Evolutionary conservation across 2,888 invertebrate genomes (phyloP).

Genomic region (Boloria euphrosyne): DNA sequence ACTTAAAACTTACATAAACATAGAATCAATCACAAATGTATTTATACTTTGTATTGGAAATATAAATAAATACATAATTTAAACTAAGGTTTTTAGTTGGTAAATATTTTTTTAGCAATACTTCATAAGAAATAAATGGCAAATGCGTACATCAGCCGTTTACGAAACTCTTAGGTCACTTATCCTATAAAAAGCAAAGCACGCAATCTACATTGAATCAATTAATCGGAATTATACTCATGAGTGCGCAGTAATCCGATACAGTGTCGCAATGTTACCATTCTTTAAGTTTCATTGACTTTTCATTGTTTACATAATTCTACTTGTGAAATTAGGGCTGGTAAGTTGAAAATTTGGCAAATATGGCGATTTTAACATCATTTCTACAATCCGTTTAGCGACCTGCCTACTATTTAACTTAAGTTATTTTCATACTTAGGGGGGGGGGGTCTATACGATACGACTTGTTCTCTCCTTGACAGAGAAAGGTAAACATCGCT

Average conservation of each 20-base stretch:
- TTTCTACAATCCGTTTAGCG: no score
- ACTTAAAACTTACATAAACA: no score
- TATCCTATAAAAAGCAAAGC: constrained; percentile 8
- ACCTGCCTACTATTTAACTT: no score
- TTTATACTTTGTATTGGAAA: no score
- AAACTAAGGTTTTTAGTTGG: no score
- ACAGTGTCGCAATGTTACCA: constrained; percentile 35
- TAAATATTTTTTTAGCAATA: neutral
- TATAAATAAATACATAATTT: no score
- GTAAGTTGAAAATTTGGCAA: neutral
- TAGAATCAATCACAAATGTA: no score
- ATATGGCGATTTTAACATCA: neutral
- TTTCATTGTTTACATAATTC: constrained; percentile 40
- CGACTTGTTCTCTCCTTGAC: no score
- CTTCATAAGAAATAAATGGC: neutral
- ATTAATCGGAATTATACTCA: constrained; percentile 27
- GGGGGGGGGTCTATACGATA: no score
- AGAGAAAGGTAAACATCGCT: no score
- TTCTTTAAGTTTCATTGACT: constrained; percentile 36
- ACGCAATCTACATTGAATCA: constrained; percentile 15
- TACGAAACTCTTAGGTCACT: constrained; percentile 7
- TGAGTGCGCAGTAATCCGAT: constrained; percentile 24
- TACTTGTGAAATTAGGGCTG: neutral
- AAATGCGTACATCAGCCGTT: neutral
- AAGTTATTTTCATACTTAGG: no score